Evolutionary conservation across 2,888 invertebrate genomes (phyloP), one percentile per base, ranked within the genome.

Genomic region (Cheilosia vulpina): DNA sequence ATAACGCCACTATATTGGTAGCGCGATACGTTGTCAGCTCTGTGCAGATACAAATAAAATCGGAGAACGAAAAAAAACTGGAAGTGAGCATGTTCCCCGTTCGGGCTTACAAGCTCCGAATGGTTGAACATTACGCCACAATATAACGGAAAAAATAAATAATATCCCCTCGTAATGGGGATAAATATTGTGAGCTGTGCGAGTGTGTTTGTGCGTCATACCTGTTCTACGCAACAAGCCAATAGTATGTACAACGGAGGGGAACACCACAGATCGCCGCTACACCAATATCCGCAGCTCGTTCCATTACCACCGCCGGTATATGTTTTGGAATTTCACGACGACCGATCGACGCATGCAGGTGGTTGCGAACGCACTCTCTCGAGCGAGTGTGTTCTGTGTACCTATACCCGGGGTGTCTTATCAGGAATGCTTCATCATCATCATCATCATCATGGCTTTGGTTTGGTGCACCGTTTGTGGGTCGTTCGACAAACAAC

Each of bases 121-220:
- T 68, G 79, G 79, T 57, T 65, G 58, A 41, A 63, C 71, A 80
- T 81, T 81, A 81, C 85, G 75, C 57, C 65, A 75, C 72, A 63
- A 72, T 68, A 81, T 85, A 85, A 85, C 85, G 85, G 85, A 81
- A 85, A 71, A 77, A 76, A 85, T 81, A 85, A 77, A 85, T 85
- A 85, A 81, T 85, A 81, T 81, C 66, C 76, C 72, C 76, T 72
- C 57, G 72, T 72, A 85, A 77, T 85, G 57, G 62, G 58, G 58
- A 69, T 75, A 73, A 63, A 63, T 78, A 63, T 58, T 34, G 72
- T 72, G 45, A 57, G 62, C 11, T 27, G 27, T 31, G 58, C 5
- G 17, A 31, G 58, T 75, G 38, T 71, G 63, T 80, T 41, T 55
- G 65, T 50, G 63, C 65, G 41, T 76, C 68, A 81, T 85, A 85